Evolutionary conservation across 2,888 invertebrate genomes (phyloP).

Genomic region (Cerastoderma edule): DNA sequence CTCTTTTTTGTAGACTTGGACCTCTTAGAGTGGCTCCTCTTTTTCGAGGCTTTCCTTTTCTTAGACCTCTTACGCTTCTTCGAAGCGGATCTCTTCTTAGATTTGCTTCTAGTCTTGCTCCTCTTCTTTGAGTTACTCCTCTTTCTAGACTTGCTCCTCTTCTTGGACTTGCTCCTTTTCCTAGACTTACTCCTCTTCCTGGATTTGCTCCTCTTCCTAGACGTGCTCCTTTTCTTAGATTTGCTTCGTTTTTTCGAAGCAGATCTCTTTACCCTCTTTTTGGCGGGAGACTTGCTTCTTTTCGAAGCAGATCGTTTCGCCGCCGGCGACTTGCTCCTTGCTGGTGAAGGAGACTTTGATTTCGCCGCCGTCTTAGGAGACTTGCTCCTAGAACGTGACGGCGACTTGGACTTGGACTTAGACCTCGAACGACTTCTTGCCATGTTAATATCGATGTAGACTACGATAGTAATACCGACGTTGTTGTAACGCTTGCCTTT

Average conservation of each 20-base stretch:
- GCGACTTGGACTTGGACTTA: constrained; percentile 23
- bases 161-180: constrained; percentile 42
- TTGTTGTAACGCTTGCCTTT: not conserved
- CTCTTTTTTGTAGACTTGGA: constrained; percentile 40
- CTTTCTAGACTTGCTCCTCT: constrained; percentile 48
- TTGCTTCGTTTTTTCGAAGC: constrained; percentile 43
- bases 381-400: constrained; percentile 39
- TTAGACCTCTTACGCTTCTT: constrained; percentile 49
- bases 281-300: constrained; percentile 54
- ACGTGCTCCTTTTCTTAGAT: constrained; percentile 44
- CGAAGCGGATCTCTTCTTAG: constrained; percentile 41
- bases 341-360: constrained; percentile 27
- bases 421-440: constrained; percentile 35
- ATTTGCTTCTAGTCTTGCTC: constrained; percentile 46
- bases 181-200: constrained; percentile 44
- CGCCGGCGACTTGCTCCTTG: constrained; percentile 37
- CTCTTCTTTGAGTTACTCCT: constrained; percentile 46
- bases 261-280: constrained; percentile 30
- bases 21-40: constrained; percentile 32
- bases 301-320: constrained; percentile 29
- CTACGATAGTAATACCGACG: constrained; percentile 5
- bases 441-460: not conserved
- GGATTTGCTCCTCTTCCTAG: constrained; percentile 39
- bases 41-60: constrained; percentile 44
- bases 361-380: constrained; percentile 24